Base-by-base conservation (phyloP, 2,888 invertebrate species). In the Glaucopsyche alexis region DNA sequence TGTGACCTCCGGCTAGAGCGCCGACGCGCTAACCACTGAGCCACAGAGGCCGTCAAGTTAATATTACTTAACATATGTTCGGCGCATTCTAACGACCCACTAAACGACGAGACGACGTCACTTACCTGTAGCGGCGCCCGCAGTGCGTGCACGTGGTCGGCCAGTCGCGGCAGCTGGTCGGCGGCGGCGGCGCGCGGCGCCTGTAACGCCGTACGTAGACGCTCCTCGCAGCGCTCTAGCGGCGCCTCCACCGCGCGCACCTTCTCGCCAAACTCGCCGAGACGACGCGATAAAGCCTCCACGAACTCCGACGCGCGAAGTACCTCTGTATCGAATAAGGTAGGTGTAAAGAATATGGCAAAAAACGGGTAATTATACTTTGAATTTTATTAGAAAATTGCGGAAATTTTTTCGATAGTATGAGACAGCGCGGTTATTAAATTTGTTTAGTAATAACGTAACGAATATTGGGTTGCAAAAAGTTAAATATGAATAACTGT, bases 201-300 rank as follows among this genome's bases (percentile, higher is more conserved):
- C 94, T 72, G 96, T 86, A 79, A 96, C 94, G 94, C 89, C 7
- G 88, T 87, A 2, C 76, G 76, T 14, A 93, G 83, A 77, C 97
- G 95, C 88, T 98, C 98, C 89, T 98, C 98, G 86, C 98, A 97
- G 74, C 98, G 95, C 82, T 97, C 96, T 74, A 99, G 93, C 6
- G 96, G 95, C 75, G 97, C 96, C 78, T 96, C 96, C n/a, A 98
- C 94, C 73, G 97, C 98, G 52, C 97, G 94, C 14, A 97, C 92
- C 75, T 96, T 96, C 83, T 98, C 98, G 70, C 95, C 95, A 84
- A 98, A 97, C 80, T 98, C 98, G 72, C 96, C 95, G 73, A 98
- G 92, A 78, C 96, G 95, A 74, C 96, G 95, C 0, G 96, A 95
- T 55, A 97, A 96, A 71, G 96, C 96, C 87, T 99, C 98, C 72